Base-by-base conservation (phyloP, 2,113 vertebrate species). In the Eurystomus gularis region DNA sequence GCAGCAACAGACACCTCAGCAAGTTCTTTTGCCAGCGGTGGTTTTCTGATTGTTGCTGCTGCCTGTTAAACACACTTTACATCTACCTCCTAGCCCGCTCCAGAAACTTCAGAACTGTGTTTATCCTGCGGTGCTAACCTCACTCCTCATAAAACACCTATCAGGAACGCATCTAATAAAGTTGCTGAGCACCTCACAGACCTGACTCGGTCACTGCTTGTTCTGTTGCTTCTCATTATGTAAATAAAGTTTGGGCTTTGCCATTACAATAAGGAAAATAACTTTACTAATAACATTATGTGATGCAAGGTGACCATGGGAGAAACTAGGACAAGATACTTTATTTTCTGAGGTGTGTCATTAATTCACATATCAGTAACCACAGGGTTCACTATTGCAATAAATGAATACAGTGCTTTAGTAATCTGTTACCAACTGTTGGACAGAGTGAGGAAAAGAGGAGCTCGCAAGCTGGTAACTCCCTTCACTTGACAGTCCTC, bases 171-270 rank as follows among this genome's bases (percentile, higher is more conserved):
- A 48, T 11, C 62, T 31, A 1, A n/a, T 33, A 31, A 8, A 23
- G 21, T 13, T 85, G 65, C 70, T 69, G 31, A 51, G 35, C 2
- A 1, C 39, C 55, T 71, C 46, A 54, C 19, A 54, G 64, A 42
- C 29, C 79, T 24, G 39, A 23, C 62, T 28, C 0, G 0, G 15
- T 29, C 77, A 55, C 8, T 31, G 33, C 35, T 77, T 60, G 23
- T 55, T 75, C 73, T 78, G 17, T 44, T 58, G 25, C 13, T 15
- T 80, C 31, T 11, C 28, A 2, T 65, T 80, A 31, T 19, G 39
- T 6, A 49, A 73, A 49, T 37, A 18, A 7, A 65, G 8, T 31
- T 86, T 44, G 39, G 39, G 17, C 44, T 87, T 76, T 77, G 57
- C n/a, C 54, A 14, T 65, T 58, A 24, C 46, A 61, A 16, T 40